These are phyloP conservation scores for Aleiodes testaceus DNA, from an alignment of 2,888 invertebrate genomes.

Conservation along the genomic window DNA sequence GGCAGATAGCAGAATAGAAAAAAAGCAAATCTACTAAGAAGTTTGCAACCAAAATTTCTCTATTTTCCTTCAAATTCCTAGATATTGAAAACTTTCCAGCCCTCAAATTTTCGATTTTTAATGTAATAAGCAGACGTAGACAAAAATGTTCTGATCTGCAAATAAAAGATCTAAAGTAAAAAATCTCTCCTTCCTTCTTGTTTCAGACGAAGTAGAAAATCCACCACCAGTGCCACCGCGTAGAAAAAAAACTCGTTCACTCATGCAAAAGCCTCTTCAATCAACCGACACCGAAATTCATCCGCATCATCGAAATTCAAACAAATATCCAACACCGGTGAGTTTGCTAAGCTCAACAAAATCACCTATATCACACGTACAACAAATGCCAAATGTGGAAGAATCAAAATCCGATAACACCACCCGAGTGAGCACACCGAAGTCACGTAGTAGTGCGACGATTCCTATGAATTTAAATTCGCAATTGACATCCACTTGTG, in stretches of 20 bases:
- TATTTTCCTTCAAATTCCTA: too few relatives aligned
- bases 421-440: constrained; percentile 31
- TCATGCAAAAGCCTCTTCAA: constrained; percentile 45
- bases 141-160: too few relatives aligned
- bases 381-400: constrained; percentile 46
- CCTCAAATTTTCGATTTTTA: too few relatives aligned
- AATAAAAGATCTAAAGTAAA: too few relatives aligned
- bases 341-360: constrained; percentile 43
- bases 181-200: constrained; percentile 20
- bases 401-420: constrained; percentile 37
- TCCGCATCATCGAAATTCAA: not conserved
- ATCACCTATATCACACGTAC: constrained; percentile 49
- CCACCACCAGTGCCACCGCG: constrained; percentile 69
- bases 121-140: too few relatives aligned
- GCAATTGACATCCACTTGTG: too few relatives aligned
- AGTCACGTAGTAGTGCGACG: constrained; percentile 14
- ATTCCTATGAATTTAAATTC: constrained; percentile 3
- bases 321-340: constrained; percentile 23
- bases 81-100: too few relatives aligned
- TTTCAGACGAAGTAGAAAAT: constrained; percentile 58
- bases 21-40: too few relatives aligned
- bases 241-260: constrained; percentile 59
- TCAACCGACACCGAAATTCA: constrained; percentile 38
- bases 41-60: too few relatives aligned
- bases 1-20: too few relatives aligned